phyloP scores from a whole-genome alignment of 2,113 vertebrate genomes.

The Campylorhamphus procurvoides region DNA sequence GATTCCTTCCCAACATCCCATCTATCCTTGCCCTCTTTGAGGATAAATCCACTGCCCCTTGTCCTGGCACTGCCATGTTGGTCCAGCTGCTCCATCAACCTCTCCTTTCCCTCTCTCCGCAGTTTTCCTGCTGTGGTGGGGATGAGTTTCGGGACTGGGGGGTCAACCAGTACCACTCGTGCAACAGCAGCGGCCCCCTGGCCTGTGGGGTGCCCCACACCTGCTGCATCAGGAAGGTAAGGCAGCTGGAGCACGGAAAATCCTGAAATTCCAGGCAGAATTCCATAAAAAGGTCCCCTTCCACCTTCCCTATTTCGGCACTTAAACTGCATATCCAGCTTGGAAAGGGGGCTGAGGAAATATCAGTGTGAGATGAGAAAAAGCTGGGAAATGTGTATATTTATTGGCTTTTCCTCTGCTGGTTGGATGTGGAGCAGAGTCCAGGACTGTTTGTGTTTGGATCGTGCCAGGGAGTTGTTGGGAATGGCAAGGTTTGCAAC shows the following conservation, averaged over 20 bases:
- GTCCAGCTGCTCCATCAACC: accelerated
- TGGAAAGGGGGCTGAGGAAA: background rate
- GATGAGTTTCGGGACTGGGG: slow-evolving; percentile 89
- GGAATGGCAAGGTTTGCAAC: background rate
- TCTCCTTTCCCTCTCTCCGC: background rate
- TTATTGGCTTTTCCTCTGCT: background rate
- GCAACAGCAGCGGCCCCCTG: slow-evolving; percentile 83
- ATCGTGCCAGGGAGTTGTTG: accelerated
- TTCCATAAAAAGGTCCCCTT: background rate
- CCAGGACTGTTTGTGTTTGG: background rate
- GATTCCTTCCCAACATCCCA: background rate
- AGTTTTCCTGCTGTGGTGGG: slow-evolving; percentile 92
- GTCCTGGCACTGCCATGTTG: accelerated
- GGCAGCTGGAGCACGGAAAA: background rate
- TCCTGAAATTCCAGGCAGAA: background rate
- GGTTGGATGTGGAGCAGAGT: accelerated
- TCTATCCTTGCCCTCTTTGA: no score
- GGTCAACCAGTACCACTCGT: slow-evolving; percentile 89
- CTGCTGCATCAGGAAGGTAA: slow-evolving; percentile 83
- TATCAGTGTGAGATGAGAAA: accelerated
- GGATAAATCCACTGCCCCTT: background rate
- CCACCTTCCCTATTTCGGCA: accelerated
- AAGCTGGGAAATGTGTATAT: background rate
- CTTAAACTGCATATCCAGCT: accelerated
- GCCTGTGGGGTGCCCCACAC: slow-evolving; percentile 91